A percentile compares a stretch with the other conserved stretches of the same genome.
These are phyloP conservation scores for Petrolisthes manimaculis DNA, from an alignment of 2,888 invertebrate species.

Conservation along the genomic window DNA sequence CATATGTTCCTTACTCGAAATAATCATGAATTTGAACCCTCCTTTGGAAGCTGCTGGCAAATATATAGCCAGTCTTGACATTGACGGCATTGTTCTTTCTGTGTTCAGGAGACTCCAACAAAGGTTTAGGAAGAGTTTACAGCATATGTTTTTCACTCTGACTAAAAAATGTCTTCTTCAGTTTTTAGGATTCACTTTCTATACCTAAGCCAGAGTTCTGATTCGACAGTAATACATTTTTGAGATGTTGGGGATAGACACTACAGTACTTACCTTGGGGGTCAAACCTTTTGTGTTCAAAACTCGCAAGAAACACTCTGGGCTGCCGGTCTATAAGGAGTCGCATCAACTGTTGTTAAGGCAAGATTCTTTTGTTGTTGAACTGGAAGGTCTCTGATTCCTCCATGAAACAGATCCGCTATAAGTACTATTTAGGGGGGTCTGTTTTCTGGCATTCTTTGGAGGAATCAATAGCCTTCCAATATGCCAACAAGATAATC, in stretches of 20 bases:
- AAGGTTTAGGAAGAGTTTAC: not conserved
- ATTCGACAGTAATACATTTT: not conserved
- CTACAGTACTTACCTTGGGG: not conserved
- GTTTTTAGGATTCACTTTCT: not conserved
- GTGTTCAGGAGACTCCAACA: constrained; percentile 5
- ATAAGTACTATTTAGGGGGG: too few species aligned
- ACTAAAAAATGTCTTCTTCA: not conserved
- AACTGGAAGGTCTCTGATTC: too few species aligned
- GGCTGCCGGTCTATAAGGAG: not conserved
- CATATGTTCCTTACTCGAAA: not conserved
- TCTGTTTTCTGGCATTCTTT: too few species aligned
- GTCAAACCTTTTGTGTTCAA: constrained; percentile 8
- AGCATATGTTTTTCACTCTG: not conserved
- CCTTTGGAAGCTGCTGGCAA: not conserved
- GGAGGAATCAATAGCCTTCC: too few species aligned
- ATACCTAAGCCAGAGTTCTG: not conserved
- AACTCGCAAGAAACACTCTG: not conserved
- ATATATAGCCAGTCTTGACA: not conserved
- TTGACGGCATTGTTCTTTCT: not conserved
- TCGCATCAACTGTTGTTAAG: too few species aligned
- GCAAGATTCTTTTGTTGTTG: too few species aligned
- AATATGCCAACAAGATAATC: too few species aligned
- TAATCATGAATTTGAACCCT: not conserved
- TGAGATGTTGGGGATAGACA: not conserved
- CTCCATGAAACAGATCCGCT: too few species aligned